Conservation (phyloP, 2,888 invertebrate genomes). For the Rosalia funebris region DNA sequence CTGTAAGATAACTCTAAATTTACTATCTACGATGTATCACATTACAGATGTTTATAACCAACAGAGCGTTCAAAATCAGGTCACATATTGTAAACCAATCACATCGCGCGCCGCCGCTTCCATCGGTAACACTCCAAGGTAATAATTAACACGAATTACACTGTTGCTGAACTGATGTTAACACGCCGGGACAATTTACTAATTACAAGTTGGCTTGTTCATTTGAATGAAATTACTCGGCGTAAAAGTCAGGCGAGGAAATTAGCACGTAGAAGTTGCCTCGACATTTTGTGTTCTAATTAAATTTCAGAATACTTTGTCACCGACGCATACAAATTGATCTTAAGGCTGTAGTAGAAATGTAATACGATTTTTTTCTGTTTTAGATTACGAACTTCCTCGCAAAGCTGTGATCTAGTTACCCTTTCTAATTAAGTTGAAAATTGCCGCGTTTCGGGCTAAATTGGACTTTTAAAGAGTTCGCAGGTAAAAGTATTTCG, state of each 20-base stretch:
- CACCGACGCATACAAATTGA: not conserved
- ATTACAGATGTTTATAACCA: too few species aligned
- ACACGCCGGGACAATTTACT: not conserved
- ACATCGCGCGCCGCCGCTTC: not conserved
- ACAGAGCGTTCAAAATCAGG: too few species aligned
- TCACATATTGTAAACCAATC: too few species aligned
- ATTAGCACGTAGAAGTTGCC: not conserved
- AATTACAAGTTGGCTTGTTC: slow-evolving; percentile 1
- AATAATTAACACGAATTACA: slow-evolving; percentile 3
- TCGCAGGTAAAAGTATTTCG: too few species aligned
- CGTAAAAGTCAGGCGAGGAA: not conserved
- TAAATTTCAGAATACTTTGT: not conserved
- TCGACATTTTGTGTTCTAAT: not conserved
- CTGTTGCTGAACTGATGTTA: slow-evolving; percentile 1
- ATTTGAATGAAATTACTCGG: slow-evolving; percentile 1
- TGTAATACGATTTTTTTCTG: not conserved
- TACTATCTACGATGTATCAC: too few species aligned
- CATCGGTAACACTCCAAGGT: not conserved
- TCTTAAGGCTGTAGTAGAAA: not conserved
- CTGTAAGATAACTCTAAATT: too few species aligned
- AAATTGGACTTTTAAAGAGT: too few species aligned
- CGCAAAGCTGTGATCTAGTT: too few species aligned
- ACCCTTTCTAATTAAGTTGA: too few species aligned
- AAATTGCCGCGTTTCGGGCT: too few species aligned
- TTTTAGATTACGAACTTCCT: too few species aligned